Base-by-base conservation (phyloP, 1,140 invertebrate genomes). In the Ceratosolen fusciceps region DNA sequence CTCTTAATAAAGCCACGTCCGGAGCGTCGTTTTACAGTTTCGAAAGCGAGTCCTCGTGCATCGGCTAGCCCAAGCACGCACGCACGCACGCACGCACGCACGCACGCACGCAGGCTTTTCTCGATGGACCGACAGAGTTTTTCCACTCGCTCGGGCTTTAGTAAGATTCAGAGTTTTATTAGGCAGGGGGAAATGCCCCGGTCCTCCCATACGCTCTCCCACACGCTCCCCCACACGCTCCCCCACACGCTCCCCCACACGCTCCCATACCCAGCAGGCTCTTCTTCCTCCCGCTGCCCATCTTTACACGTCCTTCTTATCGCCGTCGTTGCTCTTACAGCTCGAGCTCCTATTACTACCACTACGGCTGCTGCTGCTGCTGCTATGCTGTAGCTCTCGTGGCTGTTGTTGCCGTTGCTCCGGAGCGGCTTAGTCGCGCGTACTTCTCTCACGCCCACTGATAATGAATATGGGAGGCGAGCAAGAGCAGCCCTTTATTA, bases 81-180 rank as follows among this genome's bases (percentile, higher is more conserved):
- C 37, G 34, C 1, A 3, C 19, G 26, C 16, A n/a, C 47, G 19
- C n/a, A n/a, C n/a, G n/a, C n/a, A n/a, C 74, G 74, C 26, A 24
- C 12, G 24, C 24, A 21, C 19, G 2, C 3, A n/a, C 26, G 26
- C 62, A 9, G 3, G 73, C 73, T 74, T 74, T 62, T 62, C 58
- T 62, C n/a, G 14, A n/a, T 1, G 26, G 14, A 16, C 47, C n/a
- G 14, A n/a, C 1, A 19, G 14, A 16, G 24, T 43, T 56, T 77
- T 71, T 77, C 29, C 70, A n/a, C 19, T 34, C 39, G 37, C 7
- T 67, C 60, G 24, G n/a, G 26, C 43, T n/a, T 37, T 56, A 47
- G 47, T 56, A 37, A 78, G 77, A 78, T 78, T 37, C 39, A 29
- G 56, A 62, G 73, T 78, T 78, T 39, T 68, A 73, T 78, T 73